Conservation (phyloP, 2,888 invertebrate genomes). For the Parascotia fuliginaria region DNA sequence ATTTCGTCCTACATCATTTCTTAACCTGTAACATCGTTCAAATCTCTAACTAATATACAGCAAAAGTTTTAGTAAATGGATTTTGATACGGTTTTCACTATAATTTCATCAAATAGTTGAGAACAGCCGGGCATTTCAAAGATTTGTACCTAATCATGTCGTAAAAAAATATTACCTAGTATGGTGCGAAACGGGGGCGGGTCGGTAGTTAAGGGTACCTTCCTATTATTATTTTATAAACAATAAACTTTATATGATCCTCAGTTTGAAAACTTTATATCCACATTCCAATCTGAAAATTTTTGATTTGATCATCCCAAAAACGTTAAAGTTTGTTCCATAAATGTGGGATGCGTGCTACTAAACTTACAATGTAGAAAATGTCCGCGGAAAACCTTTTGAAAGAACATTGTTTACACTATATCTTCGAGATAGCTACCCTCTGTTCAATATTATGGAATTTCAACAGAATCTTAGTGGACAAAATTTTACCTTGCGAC, state of each 20-base stretch:
- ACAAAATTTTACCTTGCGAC: constrained; percentile 19
- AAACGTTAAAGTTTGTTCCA: constrained; percentile 14
- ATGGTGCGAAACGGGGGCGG: too few species aligned
- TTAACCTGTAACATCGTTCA: too few species aligned
- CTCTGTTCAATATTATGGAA: constrained; percentile 37
- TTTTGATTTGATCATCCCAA: constrained; percentile 1
- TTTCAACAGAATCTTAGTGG: constrained; percentile 33
- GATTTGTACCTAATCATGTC: too few species aligned
- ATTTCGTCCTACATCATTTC: too few species aligned
- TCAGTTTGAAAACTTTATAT: neutral
- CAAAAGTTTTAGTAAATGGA: too few species aligned
- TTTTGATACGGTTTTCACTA: too few species aligned
- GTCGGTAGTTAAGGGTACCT: too few species aligned
- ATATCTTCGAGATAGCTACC: constrained; percentile 41
- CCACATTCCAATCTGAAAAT: constrained; percentile 1
- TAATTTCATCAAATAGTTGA: too few species aligned
- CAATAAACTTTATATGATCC: neutral
- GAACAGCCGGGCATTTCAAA: too few species aligned
- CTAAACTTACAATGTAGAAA: constrained; percentile 38
- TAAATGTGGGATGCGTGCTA: constrained; percentile 40
- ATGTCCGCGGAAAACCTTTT: constrained; percentile 25
- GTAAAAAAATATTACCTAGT: too few species aligned
- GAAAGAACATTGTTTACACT: constrained; percentile 44
- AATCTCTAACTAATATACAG: too few species aligned
- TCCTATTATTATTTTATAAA: neutral